Conservation (phyloP, 2,797 vertebrate genomes). For the Helicolenus hilgendorfi region DNA sequence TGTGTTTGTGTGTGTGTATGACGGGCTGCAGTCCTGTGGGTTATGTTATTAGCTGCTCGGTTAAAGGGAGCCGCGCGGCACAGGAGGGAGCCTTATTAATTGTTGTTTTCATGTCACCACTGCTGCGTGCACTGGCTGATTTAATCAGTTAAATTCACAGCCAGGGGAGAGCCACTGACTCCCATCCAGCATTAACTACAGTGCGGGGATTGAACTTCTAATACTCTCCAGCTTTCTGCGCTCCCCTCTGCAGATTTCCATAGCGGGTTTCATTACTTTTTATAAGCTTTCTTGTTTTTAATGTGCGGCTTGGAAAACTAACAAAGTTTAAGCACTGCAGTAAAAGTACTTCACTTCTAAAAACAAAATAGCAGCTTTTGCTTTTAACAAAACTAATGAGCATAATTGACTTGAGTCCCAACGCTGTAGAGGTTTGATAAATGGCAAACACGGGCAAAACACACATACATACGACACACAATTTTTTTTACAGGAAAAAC, state of each 20-base stretch:
- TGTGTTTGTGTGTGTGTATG: constrained; percentile 46
- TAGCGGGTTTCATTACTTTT: constrained; percentile 82
- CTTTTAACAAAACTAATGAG: constrained; percentile 86
- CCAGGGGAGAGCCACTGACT: constrained; percentile 86
- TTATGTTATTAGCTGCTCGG: constrained; percentile 94
- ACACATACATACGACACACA: not conserved
- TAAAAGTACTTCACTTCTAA: constrained; percentile 67
- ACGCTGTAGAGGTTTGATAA: constrained; percentile 71
- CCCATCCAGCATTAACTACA: constrained; percentile 89
- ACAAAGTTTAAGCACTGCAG: constrained; percentile 81
- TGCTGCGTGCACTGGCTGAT: constrained; percentile 91
- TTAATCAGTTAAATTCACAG: constrained; percentile 95
- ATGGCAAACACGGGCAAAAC: constrained; percentile 28
- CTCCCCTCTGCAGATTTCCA: constrained; percentile 79
- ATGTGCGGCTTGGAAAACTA: constrained; percentile 77
- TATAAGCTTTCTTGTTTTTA: constrained; percentile 83
- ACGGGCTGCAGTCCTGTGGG: constrained; percentile 87
- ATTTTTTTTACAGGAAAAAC: not conserved
- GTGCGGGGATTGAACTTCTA: constrained; percentile 83
- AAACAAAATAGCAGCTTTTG: constrained; percentile 44
- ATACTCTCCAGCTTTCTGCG: constrained; percentile 77
- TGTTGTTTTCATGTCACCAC: constrained; percentile 94
- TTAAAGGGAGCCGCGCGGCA: constrained; percentile 90
- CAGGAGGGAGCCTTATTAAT: constrained; percentile 93
- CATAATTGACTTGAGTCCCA: constrained; percentile 62